Evolutionary conservation across 2,113 vertebrate genomes (phyloP), one percentile per base, ranked within the genome.

Genomic region (Pomatostomus ruficeps): DNA sequence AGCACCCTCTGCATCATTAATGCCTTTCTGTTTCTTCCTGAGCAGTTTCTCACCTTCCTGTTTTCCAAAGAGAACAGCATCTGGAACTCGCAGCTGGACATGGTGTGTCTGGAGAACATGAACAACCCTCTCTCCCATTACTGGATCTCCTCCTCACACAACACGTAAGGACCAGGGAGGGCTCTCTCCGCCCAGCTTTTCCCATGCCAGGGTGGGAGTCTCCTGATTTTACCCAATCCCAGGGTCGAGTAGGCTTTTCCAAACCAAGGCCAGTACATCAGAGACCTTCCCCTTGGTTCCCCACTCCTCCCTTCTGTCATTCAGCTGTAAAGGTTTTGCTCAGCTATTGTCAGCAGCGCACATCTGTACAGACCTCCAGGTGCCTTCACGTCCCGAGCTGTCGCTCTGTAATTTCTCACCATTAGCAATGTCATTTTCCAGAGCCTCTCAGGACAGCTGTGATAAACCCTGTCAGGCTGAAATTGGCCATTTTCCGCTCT

Each of bases 81-180:
- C 89, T 99, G 99, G 99, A 99, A 99, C 92, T 98, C 98, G 0
- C 98, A 98, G 15, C 97, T 99, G 95, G 98, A 99, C 89, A 97
- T 97, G 18, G 99, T 99, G 88, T 98, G 98, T 95, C 98, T 98
- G 3, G 99, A 99, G 43, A 98, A 99, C 89, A 99, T 99, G 99
- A 99, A 98, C 98, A 99, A 99, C 88, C 99, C 99, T 5, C 97
- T 99, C 48, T 99, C 99, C 88, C 99, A 99, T 97, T 99, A 99
- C 97, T 99, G 99, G 99, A 99, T 99, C 97, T 99, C 99, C 63
- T 99, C 99, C 42, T 99, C 99, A 1, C 99, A 99, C 97, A 99
- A 99, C 97, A 99, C 99, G 99, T 99, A 98, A 99, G 99, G 58
- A 35, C 12, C 2, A 14, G 19, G 71, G 12, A n/a, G 8, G 31